Evolutionary conservation across 2,797 vertebrate species (phyloP).

Genomic region (Dryobates pubescens): DNA sequence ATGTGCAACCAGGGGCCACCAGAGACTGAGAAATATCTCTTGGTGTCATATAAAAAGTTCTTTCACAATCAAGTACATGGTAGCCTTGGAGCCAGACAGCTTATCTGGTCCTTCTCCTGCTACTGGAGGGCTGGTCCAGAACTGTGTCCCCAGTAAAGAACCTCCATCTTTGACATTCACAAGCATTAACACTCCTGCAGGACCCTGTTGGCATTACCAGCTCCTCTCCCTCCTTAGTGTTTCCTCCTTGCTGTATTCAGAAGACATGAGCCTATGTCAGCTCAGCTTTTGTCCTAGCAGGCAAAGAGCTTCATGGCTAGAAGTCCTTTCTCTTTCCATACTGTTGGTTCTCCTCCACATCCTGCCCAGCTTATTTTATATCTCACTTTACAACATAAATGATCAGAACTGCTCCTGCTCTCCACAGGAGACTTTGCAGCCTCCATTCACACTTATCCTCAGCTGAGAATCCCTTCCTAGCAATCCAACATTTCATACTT

Average conservation of each 20-base stretch:
- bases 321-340: not conserved
- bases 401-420: not conserved
- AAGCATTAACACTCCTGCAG: not conserved
- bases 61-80: not conserved
- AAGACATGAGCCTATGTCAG: not conserved
- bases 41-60: not conserved
- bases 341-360: not conserved
- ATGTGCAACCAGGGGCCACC: not conserved
- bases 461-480: not conserved
- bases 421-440: not conserved
- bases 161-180: not conserved
- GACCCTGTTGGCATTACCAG: not conserved
- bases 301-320: not conserved
- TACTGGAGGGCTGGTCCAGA: not conserved
- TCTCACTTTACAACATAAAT: not conserved
- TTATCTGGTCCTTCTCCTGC: not conserved
- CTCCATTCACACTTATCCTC: not conserved
- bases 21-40: not conserved
- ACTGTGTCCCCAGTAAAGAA: not conserved
- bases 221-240: not conserved
- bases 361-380: not conserved
- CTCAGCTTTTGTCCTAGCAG: not conserved
- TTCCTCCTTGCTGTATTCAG: not conserved
- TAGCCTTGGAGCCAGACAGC: not conserved
- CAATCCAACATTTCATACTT: not conserved